These are phyloP conservation scores for Onychomys arenicola DNA, from an alignment of 2,797 vertebrate species.

Conservation along the genomic window DNA sequence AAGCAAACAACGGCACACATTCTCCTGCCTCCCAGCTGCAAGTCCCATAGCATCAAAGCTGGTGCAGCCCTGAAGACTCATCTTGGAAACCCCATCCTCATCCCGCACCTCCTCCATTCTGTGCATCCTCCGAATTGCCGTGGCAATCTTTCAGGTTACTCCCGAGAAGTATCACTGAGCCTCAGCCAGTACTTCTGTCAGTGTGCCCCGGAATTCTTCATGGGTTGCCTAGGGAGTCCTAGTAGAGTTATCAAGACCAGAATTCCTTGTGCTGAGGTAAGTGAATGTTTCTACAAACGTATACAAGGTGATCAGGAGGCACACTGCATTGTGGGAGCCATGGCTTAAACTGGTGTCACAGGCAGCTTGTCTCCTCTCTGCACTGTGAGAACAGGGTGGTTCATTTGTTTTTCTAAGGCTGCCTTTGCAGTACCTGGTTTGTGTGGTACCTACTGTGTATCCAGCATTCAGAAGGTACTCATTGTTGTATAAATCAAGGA, in stretches of 20 bases:
- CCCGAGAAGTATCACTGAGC: not conserved
- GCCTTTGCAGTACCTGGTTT: not conserved
- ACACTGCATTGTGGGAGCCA: not conserved
- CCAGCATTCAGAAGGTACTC: not conserved
- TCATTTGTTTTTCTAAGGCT: not conserved
- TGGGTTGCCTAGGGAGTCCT: not conserved
- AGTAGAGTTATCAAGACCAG: not conserved
- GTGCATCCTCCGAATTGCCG: not conserved
- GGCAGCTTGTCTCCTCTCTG: not conserved
- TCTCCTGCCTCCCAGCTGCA: too few relatives aligned
- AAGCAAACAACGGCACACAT: fast-evolving
- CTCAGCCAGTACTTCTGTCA: not conserved
- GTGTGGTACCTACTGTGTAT: not conserved
- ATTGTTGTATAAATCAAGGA: not conserved
- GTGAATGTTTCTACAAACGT: not conserved
- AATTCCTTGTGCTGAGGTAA: not conserved
- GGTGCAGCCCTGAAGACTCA: not conserved
- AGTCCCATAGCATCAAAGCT: not conserved
- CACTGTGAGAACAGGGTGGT: not conserved
- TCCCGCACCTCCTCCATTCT: not conserved
- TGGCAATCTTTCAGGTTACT: not conserved
- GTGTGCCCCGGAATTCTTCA: not conserved
- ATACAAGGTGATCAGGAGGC: not conserved
- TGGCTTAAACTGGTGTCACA: not conserved
- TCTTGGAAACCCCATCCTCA: not conserved